phyloP scores from a whole-genome alignment of 1,140 invertebrate species.

The Pseudomyrmex pallidus region DNA sequence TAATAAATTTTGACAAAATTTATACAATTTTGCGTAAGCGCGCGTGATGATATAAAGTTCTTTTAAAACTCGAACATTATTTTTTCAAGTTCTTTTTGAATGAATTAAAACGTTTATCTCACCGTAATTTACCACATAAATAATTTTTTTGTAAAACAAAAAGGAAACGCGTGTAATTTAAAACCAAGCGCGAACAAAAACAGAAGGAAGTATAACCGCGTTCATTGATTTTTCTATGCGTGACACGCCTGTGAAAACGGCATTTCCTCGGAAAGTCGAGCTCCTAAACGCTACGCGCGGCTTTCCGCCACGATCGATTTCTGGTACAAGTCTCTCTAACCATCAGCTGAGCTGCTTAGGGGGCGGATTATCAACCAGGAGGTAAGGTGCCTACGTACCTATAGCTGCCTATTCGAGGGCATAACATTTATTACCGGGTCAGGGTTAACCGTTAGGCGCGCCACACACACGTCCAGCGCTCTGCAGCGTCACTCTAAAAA shows the following conservation, averaged over 20 bases:
- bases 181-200: neutral
- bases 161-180: neutral
- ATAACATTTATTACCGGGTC: conserved; percentile 83
- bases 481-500: conserved; percentile 79
- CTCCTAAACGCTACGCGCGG: conserved; percentile 24
- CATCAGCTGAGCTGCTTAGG: conserved; percentile 64
- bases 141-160: neutral
- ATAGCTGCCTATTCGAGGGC: conserved; percentile 73
- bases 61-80: no score
- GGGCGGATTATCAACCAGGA: conserved; percentile 66
- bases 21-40: no score
- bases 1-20: no score
- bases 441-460: conserved; percentile 83
- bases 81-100: no score
- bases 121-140: neutral
- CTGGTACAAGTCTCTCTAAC: conserved; percentile 36
- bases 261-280: conserved; percentile 16
- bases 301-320: conserved; percentile 62
- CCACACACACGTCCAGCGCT: conserved; percentile 75
- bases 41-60: no score
- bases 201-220: conserved; percentile 1
- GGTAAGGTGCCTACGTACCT: conserved; percentile 45
- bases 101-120: no score
- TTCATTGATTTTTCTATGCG: conserved; percentile 34
- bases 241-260: conserved; percentile 15